Evolutionary conservation across 2,888 invertebrate genomes (phyloP).

Genomic region (Microctonus aethiopoides): DNA sequence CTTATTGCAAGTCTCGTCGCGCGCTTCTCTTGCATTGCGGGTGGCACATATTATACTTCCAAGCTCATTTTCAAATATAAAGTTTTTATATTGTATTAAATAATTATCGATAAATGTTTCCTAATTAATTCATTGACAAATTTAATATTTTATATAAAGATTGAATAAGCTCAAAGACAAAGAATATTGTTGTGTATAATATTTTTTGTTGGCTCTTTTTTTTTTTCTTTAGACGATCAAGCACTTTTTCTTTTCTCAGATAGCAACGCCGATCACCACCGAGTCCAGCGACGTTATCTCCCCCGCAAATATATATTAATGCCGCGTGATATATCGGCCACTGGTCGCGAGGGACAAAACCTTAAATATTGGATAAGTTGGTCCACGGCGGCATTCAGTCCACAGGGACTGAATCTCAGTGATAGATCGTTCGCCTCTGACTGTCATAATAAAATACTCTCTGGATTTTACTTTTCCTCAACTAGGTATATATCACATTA

Average conservation of each 20-base stretch:
- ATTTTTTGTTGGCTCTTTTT: background rate
- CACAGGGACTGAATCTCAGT: constrained; percentile 64
- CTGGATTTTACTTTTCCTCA: background rate
- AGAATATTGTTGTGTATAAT: too few species aligned
- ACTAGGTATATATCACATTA: background rate
- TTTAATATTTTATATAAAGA: background rate
- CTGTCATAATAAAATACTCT: constrained; percentile 65
- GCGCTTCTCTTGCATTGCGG: constrained; percentile 41
- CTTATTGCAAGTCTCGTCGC: constrained; percentile 40
- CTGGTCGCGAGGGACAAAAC: constrained; percentile 65
- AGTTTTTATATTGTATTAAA: background rate
- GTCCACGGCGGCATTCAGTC: constrained; percentile 54
- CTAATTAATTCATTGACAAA: background rate
- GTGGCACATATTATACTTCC: constrained; percentile 26
- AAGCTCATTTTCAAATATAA: background rate
- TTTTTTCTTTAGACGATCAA: background rate
- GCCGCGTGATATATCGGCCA: constrained; percentile 65
- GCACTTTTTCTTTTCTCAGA: constrained; percentile 14
- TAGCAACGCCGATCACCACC: constrained; percentile 6
- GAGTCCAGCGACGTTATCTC: constrained; percentile 54
- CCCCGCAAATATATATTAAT: constrained; percentile 68
- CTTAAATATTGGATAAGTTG: constrained; percentile 68
- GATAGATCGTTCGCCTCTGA: constrained; percentile 65
- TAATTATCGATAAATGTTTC: background rate
- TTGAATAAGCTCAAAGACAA: background rate